These are phyloP conservation scores for Eunapius fragilis DNA, from an alignment of 37 sponge, comb jelly and placozoan genomes.

Conservation along the genomic window DNA sequence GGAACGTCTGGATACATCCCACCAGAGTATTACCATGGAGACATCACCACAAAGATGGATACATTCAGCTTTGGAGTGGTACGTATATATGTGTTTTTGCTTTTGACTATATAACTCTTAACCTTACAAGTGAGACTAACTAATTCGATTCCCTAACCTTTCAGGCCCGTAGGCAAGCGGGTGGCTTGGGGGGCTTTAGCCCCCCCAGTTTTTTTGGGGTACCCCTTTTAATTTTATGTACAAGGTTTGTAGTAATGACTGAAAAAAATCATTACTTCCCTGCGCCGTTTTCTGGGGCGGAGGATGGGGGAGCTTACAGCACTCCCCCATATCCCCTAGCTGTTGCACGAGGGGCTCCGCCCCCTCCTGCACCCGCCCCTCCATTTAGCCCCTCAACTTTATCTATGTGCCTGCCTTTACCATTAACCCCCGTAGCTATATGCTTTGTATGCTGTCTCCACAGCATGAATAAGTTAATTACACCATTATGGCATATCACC, in stretches of 20 bases:
- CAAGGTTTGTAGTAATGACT: neutral
- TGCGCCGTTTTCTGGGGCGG: neutral
- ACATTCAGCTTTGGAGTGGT: slow-evolving; percentile 93
- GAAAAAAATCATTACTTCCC: neutral
- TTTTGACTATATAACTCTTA: neutral
- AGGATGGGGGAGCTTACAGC: neutral
- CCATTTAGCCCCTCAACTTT: neutral
- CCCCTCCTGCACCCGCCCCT: neutral
- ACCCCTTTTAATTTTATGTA: no score
- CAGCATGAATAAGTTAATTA: no score
- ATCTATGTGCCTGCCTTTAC: neutral
- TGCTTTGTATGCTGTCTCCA: no score
- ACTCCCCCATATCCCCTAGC: neutral
- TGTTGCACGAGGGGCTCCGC: neutral
- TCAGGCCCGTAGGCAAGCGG: no score
- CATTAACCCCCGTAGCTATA: no score
- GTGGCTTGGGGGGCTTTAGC: no score
- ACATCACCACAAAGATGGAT: slow-evolving; percentile 90
- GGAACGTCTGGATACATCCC: slow-evolving; percentile 97
- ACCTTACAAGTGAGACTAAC: neutral
- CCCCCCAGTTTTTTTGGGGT: no score
- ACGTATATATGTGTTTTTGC: slow-evolving; percentile 1
- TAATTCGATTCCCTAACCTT: no score
- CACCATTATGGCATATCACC: no score
- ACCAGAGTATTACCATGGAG: slow-evolving; percentile 85